phyloP scores from a whole-genome alignment of 2,797 vertebrate species.

The Pagetopsis macropterus region DNA sequence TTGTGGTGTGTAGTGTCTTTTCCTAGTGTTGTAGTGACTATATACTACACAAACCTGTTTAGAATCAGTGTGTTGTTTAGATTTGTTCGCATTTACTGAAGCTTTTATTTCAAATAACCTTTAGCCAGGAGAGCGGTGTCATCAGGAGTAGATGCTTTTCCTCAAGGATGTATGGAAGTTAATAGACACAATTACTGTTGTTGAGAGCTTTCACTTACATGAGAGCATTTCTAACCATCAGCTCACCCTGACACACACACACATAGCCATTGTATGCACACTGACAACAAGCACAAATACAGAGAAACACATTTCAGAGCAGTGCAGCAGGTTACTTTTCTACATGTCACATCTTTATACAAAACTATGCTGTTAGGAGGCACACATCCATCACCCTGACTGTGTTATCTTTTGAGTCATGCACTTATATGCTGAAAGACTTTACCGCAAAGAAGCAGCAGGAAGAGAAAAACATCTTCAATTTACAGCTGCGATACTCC shows the following conservation, averaged over 20 bases:
- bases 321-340: conserved; percentile 55
- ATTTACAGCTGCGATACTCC: conserved; percentile 59
- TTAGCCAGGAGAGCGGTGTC: neutral
- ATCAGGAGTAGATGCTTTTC: neutral
- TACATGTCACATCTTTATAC: conserved; percentile 47
- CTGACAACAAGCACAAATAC: conserved; percentile 14
- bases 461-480: conserved; percentile 51
- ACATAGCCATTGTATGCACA: neutral
- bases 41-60: neutral
- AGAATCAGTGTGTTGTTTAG: neutral
- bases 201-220: conserved; percentile 21
- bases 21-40: too few relatives aligned
- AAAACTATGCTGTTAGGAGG: conserved; percentile 49
- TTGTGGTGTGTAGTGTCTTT: too few relatives aligned
- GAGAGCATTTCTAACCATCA: conserved; percentile 19
- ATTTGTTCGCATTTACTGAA: conserved; percentile 10
- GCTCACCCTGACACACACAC: conserved; percentile 20
- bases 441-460: conserved; percentile 40
- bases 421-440: conserved; percentile 45
- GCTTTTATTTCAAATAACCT: conserved; percentile 14
- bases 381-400: conserved; percentile 57
- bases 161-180: conserved; percentile 1
- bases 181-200: conserved; percentile 26
- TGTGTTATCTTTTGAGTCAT: conserved; percentile 57
- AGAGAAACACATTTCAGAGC: conserved; percentile 23